These are phyloP conservation scores for Muscina levida DNA, from an alignment of 2,888 invertebrate species.

Conservation along the genomic window DNA sequence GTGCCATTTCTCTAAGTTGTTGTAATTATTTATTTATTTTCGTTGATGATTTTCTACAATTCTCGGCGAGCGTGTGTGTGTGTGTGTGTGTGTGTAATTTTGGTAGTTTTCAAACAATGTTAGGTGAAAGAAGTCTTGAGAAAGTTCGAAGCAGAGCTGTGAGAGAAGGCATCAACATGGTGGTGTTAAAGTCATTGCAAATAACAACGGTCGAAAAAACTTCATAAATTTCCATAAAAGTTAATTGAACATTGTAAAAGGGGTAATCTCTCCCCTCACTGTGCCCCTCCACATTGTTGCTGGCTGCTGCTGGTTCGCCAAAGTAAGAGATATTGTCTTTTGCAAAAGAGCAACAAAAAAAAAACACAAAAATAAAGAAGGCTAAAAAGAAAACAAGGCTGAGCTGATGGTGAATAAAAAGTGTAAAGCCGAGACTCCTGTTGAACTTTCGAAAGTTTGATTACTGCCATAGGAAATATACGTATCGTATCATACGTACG, in stretches of 20 bases:
- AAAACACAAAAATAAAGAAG: conserved; percentile 38
- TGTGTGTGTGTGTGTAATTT: conserved; percentile 18
- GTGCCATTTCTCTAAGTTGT: conserved; percentile 36
- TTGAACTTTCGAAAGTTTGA: conserved; percentile 65
- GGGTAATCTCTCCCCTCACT: conserved; percentile 40
- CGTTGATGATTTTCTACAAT: conserved; percentile 4
- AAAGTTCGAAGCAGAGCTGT: conserved; percentile 47
- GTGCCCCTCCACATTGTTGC: background rate
- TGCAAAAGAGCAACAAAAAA: conserved; percentile 27
- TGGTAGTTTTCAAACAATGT: conserved; percentile 33
- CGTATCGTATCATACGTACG: conserved; percentile 5
- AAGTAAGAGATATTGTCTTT: conserved; percentile 40
- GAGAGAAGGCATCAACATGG: background rate
- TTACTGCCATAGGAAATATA: conserved; percentile 17
- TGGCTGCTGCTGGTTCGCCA: background rate
- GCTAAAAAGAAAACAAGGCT: conserved; percentile 29
- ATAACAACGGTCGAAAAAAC: conserved; percentile 32
- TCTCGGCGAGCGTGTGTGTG: background rate
- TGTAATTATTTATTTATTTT: conserved; percentile 49
- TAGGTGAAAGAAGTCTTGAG: conserved; percentile 55
- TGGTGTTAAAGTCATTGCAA: conserved; percentile 53
- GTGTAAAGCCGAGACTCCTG: conserved; percentile 49
- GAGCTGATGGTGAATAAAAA: too few relatives aligned
- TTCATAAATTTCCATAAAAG: conserved; percentile 62
- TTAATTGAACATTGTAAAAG: conserved; percentile 62